Base-by-base conservation (phyloP, 1,140 invertebrate species). In the Neodiprion pinetum region DNA sequence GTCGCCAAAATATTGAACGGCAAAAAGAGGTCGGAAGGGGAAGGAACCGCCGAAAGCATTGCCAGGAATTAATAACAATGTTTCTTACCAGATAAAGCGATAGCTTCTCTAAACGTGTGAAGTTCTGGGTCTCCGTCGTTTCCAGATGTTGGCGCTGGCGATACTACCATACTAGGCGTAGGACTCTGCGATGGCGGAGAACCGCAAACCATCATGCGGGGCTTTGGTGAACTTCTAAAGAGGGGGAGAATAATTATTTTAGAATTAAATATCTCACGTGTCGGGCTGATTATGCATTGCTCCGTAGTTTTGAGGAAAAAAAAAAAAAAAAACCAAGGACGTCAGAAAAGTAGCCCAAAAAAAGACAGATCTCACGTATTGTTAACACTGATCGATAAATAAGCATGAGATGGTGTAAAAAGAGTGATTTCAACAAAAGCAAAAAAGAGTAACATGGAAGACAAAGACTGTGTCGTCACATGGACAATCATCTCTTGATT, bases 81-180 rank as follows among this genome's bases (percentile, higher is more conserved):
- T 79, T 80, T 90, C 88, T 84, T 87, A 89, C 91, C 88, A 85
- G 90, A 90, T 75, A 91, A 83, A 74, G 93, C 92, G 80, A 95
- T 90, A 73, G 94, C 94, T 89, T 95, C 93, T 83, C 93, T 90
- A 82, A 95, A 95, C 76, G 93, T 93, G 77, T 93, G 91, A 76
- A 95, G 86, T 78, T 92, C 91, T 68, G 90, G 86, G 81, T 94
- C 93, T 68, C 89, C 82, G 72, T 90, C 87, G 66, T 80, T 84
- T n/a, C 84, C 83, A 68, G 88, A 75, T 72, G 87, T 79, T 66
- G 86, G 85, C 23, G 86, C 83, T 65, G 87, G 83, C 40, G 86
- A 81, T 9, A 86, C 85, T 70, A 88, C 85, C 86, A 87, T 85
- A 81, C 85, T 86, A 75, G 85, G 80, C 69, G 88, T 82, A 74